Percentiles rank a stretch among this genome's conserved stretches.
Conservation (phyloP, 92 coral and sea anemone genomes). For the Anthopleura xanthogrammica region DNA sequence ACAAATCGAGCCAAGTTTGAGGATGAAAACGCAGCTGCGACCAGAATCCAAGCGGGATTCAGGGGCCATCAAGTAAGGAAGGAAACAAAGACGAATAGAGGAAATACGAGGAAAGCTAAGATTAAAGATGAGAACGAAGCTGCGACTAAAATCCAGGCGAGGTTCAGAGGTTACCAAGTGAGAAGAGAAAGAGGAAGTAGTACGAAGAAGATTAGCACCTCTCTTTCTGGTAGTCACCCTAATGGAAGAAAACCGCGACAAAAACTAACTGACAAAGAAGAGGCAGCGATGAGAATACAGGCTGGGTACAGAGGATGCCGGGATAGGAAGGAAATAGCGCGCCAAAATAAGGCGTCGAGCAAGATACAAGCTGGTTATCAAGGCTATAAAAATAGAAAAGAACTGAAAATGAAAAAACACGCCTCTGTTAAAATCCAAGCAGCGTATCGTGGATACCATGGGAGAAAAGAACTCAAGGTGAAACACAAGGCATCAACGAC, state of each 20-base stretch:
- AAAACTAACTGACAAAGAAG: constrained; percentile 18
- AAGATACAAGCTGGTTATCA: constrained; percentile 84
- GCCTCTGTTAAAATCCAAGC: constrained; percentile 66
- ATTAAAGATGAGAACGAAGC: constrained; percentile 39
- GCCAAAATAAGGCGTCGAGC: constrained; percentile 43
- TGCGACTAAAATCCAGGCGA: constrained; percentile 65
- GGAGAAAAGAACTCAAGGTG: background rate
- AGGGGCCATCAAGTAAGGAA: constrained; percentile 44
- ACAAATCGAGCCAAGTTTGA: background rate
- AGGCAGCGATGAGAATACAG: constrained; percentile 66
- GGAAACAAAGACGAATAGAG: background rate
- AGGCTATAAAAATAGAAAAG: constrained; percentile 60
- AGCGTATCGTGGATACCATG: constrained; percentile 43
- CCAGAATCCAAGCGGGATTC: constrained; percentile 62
- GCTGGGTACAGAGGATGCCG: constrained; percentile 66
- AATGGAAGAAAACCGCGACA: background rate
- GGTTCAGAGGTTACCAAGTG: constrained; percentile 59
- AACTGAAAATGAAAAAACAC: constrained; percentile 11
- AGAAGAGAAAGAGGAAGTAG: constrained; percentile 19
- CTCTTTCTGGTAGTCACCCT: background rate
- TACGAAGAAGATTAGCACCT: too few species aligned
- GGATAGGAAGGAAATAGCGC: constrained; percentile 38
- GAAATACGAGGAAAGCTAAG: background rate
- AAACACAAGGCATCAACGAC: constrained; percentile 48
- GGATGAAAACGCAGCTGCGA: constrained; percentile 51